Conservation (phyloP, 2,113 vertebrate species). For the Sula dactylatra region DNA sequence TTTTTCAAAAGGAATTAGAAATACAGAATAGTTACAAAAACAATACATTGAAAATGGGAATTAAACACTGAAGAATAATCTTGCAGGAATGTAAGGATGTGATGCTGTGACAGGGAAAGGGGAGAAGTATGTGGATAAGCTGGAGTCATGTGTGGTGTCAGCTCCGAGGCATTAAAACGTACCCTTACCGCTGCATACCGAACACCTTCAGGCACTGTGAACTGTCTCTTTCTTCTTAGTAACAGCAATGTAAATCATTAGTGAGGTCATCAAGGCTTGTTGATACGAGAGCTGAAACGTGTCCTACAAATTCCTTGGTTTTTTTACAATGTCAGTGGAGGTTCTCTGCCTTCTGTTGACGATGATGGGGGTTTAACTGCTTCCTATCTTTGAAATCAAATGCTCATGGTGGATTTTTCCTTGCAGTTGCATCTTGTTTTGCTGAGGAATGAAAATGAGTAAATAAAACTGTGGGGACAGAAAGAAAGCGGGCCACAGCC, state of each 20-base stretch:
- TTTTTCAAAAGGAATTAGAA: not conserved
- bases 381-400: not conserved
- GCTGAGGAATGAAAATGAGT: not conserved
- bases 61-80: not conserved
- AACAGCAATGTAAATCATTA: not conserved
- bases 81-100: not conserved
- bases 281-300: not conserved
- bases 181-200: not conserved
- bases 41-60: not conserved
- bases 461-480: not conserved
- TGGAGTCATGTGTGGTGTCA: not conserved
- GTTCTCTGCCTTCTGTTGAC: not conserved
- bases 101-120: not conserved
- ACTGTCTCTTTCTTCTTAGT: not conserved
- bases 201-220: not conserved
- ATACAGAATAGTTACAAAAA: not conserved
- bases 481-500: not conserved
- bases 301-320: not conserved
- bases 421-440: not conserved
- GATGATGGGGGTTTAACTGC: not conserved
- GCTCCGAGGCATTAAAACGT: not conserved
- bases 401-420: not conserved
- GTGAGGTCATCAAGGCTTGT: not conserved
- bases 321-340: rapidly evolving
- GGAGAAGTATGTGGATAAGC: not conserved